phyloP scores from a whole-genome alignment of 2,888 invertebrate genomes.

The Esperia sulphurella region DNA sequence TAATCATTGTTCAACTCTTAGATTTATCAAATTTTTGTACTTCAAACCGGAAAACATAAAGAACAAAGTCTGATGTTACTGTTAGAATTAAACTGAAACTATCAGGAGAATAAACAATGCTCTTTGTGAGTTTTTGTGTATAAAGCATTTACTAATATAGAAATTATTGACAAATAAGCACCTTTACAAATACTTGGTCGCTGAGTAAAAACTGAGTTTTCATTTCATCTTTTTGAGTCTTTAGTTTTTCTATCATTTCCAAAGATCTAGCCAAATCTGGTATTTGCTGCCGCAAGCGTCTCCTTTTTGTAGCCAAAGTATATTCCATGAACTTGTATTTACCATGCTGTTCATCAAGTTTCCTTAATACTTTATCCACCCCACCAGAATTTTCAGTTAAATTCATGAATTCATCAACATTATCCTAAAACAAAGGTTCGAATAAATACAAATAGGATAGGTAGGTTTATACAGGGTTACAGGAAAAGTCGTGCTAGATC shows the following conservation, averaged over 20 bases:
- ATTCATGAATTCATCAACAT: slow-evolving; percentile 96
- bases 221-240: slow-evolving; percentile 87
- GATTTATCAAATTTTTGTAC: no score
- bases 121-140: not conserved
- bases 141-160: not conserved
- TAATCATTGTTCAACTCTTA: no score
- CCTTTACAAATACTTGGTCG: slow-evolving; percentile 91
- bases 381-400: slow-evolving; percentile 88
- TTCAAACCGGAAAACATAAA: no score
- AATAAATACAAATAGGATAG: no score
- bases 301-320: slow-evolving; percentile 91
- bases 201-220: slow-evolving; percentile 95
- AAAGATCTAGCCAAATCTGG: slow-evolving; percentile 96
- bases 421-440: slow-evolving; percentile 83
- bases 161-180: slow-evolving; percentile 19
- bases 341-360: slow-evolving; percentile 94
- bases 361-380: slow-evolving; percentile 91
- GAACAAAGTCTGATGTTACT: no score
- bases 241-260: slow-evolving; percentile 94
- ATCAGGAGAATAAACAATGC: not conserved
- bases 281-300: slow-evolving; percentile 92
- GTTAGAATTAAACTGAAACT: no score
- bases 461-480: no score
- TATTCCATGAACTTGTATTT: slow-evolving; percentile 99
- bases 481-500: no score